Evolutionary conservation across 2,113 vertebrate genomes (phyloP).

Genomic region (Rutilus rutilus): DNA sequence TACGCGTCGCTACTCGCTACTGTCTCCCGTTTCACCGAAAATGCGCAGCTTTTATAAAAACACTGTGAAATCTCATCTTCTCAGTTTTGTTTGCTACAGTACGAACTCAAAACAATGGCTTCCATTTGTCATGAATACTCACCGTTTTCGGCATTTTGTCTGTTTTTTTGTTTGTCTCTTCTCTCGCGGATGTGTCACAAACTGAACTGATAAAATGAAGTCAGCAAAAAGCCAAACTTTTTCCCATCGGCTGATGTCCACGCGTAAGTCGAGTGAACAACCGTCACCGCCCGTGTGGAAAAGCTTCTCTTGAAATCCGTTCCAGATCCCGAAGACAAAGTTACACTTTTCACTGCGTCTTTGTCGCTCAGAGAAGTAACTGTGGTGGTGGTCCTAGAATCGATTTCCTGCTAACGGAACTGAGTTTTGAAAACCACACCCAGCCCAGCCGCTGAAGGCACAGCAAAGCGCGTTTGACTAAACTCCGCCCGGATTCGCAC

Average conservation of each 20-base stretch:
- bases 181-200: conserved; percentile 17
- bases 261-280: conserved; percentile 55
- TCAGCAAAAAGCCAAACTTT: conserved; percentile 69
- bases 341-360: conserved; percentile 45
- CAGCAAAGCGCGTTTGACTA: conserved; percentile 49
- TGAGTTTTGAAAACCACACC: conserved; percentile 82
- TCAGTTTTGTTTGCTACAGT: neutral
- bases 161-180: conserved; percentile 43
- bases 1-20: conserved; percentile 22
- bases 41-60: conserved; percentile 17
- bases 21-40: conserved; percentile 31
- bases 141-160: conserved; percentile 81
- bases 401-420: conserved; percentile 83
- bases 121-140: conserved; percentile 55
- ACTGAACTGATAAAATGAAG: conserved; percentile 58
- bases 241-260: conserved; percentile 77
- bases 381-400: conserved; percentile 58
- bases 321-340: conserved; percentile 1
- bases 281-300: conserved; percentile 35
- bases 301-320: conserved; percentile 31
- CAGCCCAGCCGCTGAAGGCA: conserved; percentile 71
- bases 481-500: conserved; percentile 70
- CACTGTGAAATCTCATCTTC: neutral
- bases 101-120: neutral
- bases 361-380: conserved; percentile 66